Evolutionary conservation across 2,888 invertebrate genomes (phyloP).

Genomic region (Metellina segmentata): DNA sequence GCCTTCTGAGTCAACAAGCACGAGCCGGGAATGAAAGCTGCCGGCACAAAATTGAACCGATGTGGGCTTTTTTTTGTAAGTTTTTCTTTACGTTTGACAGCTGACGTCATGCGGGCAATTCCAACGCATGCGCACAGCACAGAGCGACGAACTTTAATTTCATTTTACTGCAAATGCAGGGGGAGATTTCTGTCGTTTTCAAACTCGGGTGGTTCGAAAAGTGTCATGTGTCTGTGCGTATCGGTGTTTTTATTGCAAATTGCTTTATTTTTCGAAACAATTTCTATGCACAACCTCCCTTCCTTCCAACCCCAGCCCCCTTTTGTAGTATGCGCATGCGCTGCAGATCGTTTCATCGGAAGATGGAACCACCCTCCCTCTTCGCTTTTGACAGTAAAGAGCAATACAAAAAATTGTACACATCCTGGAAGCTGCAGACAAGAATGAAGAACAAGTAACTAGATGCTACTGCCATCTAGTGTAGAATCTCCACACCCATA

Average conservation of each 20-base stretch:
- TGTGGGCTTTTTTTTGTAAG: background rate
- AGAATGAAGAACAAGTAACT: background rate
- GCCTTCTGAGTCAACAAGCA: background rate
- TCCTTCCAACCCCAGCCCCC: background rate
- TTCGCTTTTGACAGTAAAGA: background rate
- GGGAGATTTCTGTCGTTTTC: background rate
- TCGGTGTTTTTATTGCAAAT: background rate
- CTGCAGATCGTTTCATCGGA: background rate
- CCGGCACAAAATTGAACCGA: conserved; percentile 26
- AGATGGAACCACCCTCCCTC: background rate
- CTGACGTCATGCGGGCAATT: conserved; percentile 19
- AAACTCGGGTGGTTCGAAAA: background rate
- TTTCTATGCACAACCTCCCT: background rate
- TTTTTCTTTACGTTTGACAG: conserved; percentile 9
- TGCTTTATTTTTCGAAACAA: background rate
- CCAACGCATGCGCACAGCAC: conserved; percentile 15
- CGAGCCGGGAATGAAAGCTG: conserved; percentile 1
- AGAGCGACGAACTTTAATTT: background rate
- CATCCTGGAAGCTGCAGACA: background rate
- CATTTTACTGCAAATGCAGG: background rate
- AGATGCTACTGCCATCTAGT: background rate
- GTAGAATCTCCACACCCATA: background rate
- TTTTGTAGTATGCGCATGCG: background rate
- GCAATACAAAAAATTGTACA: background rate
- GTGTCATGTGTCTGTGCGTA: background rate